Evolutionary conservation across 1,140 invertebrate species (phyloP).

Genomic region (Hirudo medicinalis): DNA sequence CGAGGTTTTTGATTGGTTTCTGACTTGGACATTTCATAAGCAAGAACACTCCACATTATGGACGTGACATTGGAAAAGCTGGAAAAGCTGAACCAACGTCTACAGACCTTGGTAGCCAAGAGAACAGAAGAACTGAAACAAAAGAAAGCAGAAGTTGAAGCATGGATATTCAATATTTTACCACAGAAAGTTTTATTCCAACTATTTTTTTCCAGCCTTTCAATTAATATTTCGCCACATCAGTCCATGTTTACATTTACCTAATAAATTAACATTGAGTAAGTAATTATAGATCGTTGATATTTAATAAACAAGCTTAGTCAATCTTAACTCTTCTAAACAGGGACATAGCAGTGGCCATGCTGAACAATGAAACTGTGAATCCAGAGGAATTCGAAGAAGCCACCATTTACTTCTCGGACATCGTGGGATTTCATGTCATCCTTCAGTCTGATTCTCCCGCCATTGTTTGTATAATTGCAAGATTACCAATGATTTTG

Average conservation of each 20-base stretch:
- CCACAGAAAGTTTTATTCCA: neutral
- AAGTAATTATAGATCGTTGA: neutral
- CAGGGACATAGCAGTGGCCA: slow-evolving; percentile 57
- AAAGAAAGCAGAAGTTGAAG: slow-evolving; percentile 12
- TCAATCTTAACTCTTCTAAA: neutral
- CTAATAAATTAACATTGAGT: neutral
- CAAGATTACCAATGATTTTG: no score
- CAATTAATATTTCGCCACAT: neutral
- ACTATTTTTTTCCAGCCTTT: neutral
- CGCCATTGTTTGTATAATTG: neutral
- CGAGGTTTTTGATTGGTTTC: no score
- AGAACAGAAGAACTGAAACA: slow-evolving; percentile 7
- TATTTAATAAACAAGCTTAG: no score
- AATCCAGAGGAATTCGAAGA: slow-evolving; percentile 71
- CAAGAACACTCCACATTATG: slow-evolving; percentile 4
- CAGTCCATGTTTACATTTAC: neutral
- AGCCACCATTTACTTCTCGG: slow-evolving; percentile 74
- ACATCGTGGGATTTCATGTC: slow-evolving; percentile 84
- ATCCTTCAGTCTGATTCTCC: slow-evolving; percentile 47
- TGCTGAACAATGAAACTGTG: slow-evolving; percentile 68
- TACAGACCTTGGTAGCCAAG: neutral
- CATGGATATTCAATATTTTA: slow-evolving; percentile 11
- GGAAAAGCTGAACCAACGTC: neutral
- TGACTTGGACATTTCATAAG: neutral
- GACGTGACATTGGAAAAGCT: slow-evolving; percentile 9